Conservation (phyloP, 2,113 vertebrate genomes). For the Cololabis saira region DNA sequence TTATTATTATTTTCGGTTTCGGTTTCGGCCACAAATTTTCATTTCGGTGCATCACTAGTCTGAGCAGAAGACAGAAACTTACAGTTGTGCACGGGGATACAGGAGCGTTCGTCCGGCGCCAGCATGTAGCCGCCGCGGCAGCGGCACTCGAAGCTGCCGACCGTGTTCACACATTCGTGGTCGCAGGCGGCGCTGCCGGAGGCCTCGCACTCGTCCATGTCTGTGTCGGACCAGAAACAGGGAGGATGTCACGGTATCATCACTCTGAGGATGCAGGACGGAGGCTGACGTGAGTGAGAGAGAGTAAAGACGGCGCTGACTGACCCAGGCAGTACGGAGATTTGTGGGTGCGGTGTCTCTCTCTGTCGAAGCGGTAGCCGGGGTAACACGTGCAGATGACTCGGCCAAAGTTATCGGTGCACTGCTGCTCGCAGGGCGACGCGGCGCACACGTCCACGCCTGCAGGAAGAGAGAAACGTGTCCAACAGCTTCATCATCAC, state of each 20-base stretch:
- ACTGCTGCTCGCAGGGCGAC: slow-evolving; percentile 85
- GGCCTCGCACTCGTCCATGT: slow-evolving; percentile 80
- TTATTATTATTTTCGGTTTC: too few relatives aligned
- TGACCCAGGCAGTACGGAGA: slow-evolving; percentile 84
- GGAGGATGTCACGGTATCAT: neutral
- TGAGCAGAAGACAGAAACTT: slow-evolving; percentile 41
- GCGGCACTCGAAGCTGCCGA: slow-evolving; percentile 79
- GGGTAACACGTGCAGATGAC: slow-evolving; percentile 83
- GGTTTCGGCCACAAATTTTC: too few relatives aligned
- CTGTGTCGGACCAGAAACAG: slow-evolving; percentile 41
- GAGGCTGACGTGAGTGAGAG: too few relatives aligned
- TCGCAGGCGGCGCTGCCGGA: slow-evolving; percentile 71
- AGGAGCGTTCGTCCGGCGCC: slow-evolving; percentile 74
- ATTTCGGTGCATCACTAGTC: too few relatives aligned
- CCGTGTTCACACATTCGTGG: slow-evolving; percentile 81
- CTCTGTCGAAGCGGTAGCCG: slow-evolving; percentile 82
- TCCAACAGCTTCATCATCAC: neutral
- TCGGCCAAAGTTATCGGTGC: slow-evolving; percentile 84
- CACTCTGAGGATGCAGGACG: too few relatives aligned
- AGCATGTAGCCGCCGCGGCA: slow-evolving; percentile 78
- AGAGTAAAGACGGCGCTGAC: too few relatives aligned
- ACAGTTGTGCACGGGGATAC: slow-evolving; percentile 76
- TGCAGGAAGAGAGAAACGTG: slow-evolving; percentile 28
- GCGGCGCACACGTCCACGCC: slow-evolving; percentile 81
- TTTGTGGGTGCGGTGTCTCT: slow-evolving; percentile 77